A percentile compares a stretch with the other conserved stretches of the same genome.
Conservation (phyloP, 2,888 invertebrate genomes). For the Lagria hirta region DNA sequence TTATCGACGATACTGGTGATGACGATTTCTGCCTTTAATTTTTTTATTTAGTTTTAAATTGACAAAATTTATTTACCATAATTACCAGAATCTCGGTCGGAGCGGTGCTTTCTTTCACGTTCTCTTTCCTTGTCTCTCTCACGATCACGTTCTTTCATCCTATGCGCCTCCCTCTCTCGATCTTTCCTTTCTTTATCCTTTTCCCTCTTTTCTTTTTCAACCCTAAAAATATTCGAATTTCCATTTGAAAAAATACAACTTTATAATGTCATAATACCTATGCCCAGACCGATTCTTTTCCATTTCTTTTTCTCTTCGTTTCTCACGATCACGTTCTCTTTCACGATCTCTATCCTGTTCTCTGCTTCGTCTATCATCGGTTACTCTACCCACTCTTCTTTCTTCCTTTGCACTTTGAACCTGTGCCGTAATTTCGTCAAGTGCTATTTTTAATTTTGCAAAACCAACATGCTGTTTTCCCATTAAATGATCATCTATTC, state of each 20-base stretch:
- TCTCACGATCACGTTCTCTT: conserved; percentile 33
- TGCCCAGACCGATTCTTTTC: conserved; percentile 40
- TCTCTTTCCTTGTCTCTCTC: conserved; percentile 39
- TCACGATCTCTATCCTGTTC: conserved; percentile 34
- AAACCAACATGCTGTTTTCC: conserved; percentile 98
- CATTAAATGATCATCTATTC: conserved; percentile 96
- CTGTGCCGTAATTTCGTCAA: conserved; percentile 56
- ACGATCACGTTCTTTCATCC: conserved; percentile 39
- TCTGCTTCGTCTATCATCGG: conserved; percentile 30
- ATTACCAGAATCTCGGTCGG: conserved; percentile 47
- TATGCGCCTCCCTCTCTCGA: conserved; percentile 39
- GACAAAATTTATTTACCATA: conserved; percentile 7
- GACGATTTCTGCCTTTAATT: conserved; percentile 40
- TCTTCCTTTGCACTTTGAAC: conserved; percentile 64
- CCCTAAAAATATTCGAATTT: conserved; percentile 21
- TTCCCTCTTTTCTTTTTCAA: conserved; percentile 42
- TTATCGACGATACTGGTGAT: conserved; percentile 45
- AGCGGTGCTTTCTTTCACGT: conserved; percentile 43
- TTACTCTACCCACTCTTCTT: conserved; percentile 37
- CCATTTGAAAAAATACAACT: background rate
- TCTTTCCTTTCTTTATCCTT: conserved; percentile 38
- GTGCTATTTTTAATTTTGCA: conserved; percentile 68
- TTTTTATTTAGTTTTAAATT: background rate
- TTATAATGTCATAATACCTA: conserved; percentile 28
- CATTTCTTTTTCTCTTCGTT: conserved; percentile 33